phyloP scores from a whole-genome alignment of 2,113 vertebrate species.

The Phocoena sinus region DNA sequence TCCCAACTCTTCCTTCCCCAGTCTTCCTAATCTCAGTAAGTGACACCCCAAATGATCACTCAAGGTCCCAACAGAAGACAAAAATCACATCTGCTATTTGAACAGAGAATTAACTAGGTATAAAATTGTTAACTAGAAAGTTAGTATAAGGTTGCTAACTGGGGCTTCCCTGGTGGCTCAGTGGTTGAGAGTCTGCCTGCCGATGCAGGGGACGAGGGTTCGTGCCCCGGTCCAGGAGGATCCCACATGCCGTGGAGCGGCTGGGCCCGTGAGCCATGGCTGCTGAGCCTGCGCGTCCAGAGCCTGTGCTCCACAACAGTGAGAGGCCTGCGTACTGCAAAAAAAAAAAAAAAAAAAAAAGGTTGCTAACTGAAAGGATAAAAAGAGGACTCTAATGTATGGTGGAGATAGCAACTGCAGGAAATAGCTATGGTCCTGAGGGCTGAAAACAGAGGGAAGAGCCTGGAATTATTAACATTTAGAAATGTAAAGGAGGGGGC shows the following conservation, averaged over 20 bases:
- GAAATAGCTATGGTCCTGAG: neutral
- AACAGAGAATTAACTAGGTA: neutral
- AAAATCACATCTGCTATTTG: neutral
- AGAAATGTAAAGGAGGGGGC: neutral
- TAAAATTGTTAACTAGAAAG: neutral
- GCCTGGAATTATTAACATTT: neutral
- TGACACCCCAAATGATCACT: neutral
- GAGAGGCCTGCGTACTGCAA: accelerated
- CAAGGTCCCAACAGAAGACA: neutral
- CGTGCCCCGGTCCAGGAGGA: no score
- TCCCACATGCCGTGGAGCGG: no score
- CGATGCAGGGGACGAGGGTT: no score
- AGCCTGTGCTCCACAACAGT: no score
- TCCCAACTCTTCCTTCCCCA: neutral
- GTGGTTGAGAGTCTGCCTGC: no score
- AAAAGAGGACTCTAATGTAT: neutral
- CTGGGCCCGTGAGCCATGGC: no score
- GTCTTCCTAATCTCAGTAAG: neutral
- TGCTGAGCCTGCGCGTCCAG: no score
- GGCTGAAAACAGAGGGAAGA: neutral
- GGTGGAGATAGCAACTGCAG: neutral
- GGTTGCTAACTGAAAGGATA: neutral
- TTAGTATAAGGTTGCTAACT: neutral
- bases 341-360: neutral
- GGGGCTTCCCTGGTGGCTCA: no score